Evolutionary conservation across 2,888 invertebrate species (phyloP).

Genomic region (Cosmia pyralina): DNA sequence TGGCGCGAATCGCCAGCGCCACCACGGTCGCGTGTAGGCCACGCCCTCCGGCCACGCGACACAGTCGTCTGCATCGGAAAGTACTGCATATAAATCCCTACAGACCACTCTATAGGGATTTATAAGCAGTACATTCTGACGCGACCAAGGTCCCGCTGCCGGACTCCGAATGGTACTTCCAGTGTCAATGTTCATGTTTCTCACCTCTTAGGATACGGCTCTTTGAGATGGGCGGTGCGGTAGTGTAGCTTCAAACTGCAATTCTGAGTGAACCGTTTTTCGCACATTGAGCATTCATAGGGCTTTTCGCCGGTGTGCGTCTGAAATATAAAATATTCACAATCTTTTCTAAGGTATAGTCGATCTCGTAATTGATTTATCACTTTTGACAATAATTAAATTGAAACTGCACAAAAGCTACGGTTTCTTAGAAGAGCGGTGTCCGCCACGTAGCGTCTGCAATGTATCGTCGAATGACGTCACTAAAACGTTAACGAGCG

Average conservation of each 20-base stretch:
- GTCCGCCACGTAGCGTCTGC: too few relatives aligned
- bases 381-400: background rate
- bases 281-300: slow-evolving; percentile 77
- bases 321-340: slow-evolving; percentile 64
- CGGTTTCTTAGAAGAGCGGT: too few relatives aligned
- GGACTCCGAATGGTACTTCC: background rate
- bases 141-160: too few relatives aligned
- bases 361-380: background rate
- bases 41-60: too few relatives aligned
- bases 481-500: too few relatives aligned
- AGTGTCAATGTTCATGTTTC: background rate
- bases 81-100: too few relatives aligned
- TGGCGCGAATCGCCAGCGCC: too few relatives aligned
- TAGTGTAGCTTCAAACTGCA: slow-evolving; percentile 82
- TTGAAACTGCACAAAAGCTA: background rate
- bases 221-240: slow-evolving; percentile 82
- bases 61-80: too few relatives aligned
- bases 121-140: too few relatives aligned
- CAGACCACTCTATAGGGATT: too few relatives aligned
- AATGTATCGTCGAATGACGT: too few relatives aligned
- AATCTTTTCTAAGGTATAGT: background rate
- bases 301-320: slow-evolving; percentile 83
- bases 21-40: too few relatives aligned
- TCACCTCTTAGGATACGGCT: slow-evolving; percentile 83
- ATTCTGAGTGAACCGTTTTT: slow-evolving; percentile 83